Evolutionary conservation across 2,113 vertebrate species (phyloP).

Genomic region (Macaca fascicularis): T2T-MFA8v1.1 NC_088378.1:142812001-142812500

Average conservation of each 20-base stretch:
- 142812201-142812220: too few relatives aligned
- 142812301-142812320: not conserved
- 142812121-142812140: too few relatives aligned
- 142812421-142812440: rapidly evolving
- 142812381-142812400: not conserved
- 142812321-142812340: not conserved
- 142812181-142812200: too few relatives aligned
- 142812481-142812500: not conserved
- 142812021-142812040: too few relatives aligned
- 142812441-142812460: rapidly evolving
- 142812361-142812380: not conserved
- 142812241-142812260: rapidly evolving
- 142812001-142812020: rapidly evolving
- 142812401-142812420: not conserved
- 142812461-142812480: not conserved
- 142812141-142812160: too few relatives aligned
- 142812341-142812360: not conserved
- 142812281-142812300: not conserved
- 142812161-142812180: too few relatives aligned
- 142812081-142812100: too few relatives aligned
- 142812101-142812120: too few relatives aligned
- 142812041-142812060: rapidly evolving
- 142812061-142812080: too few relatives aligned
- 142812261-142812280: not conserved
- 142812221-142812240: not conserved